phyloP scores from a whole-genome alignment of 2,113 vertebrate species.

The Condylura cristata region DNA sequence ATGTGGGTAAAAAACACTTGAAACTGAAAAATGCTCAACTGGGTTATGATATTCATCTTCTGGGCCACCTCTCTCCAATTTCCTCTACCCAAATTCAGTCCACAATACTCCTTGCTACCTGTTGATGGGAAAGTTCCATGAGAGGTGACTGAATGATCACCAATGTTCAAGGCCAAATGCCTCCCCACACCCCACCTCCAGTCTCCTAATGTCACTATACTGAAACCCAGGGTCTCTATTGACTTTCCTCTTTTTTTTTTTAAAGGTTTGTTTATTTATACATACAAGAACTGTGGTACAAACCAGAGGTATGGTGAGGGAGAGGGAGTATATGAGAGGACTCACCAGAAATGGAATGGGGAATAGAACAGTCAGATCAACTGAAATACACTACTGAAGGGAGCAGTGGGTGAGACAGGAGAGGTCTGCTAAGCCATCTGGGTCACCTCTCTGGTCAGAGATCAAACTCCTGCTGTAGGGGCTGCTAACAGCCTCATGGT shows the following conservation, averaged over 20 bases:
- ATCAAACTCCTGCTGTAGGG: too few relatives aligned
- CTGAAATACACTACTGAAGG: too few relatives aligned
- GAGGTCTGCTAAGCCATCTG: too few relatives aligned
- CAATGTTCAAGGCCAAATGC: neutral
- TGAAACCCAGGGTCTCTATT: neutral
- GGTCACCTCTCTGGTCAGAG: too few relatives aligned
- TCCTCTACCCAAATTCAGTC: neutral
- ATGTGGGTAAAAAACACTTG: constrained; percentile 36
- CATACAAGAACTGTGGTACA: too few relatives aligned
- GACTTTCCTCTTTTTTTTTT: constrained; percentile 49
- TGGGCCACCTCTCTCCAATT: neutral
- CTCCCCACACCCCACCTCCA: neutral
- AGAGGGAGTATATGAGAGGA: too few relatives aligned
- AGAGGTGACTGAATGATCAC: neutral
- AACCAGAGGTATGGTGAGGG: too few relatives aligned
- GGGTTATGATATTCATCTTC: neutral
- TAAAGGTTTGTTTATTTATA: too few relatives aligned
- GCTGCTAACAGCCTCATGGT: too few relatives aligned
- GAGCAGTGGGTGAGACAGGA: too few relatives aligned
- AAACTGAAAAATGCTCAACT: constrained; percentile 43
- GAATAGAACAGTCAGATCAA: too few relatives aligned
- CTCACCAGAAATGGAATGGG: too few relatives aligned
- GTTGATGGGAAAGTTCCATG: neutral
- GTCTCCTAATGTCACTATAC: neutral
- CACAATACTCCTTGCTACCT: neutral